Percentiles rank a stretch among this genome's conserved stretches.
Conservation (phyloP, 2,797 vertebrate species). For the Semotilus atromaculatus region DNA sequence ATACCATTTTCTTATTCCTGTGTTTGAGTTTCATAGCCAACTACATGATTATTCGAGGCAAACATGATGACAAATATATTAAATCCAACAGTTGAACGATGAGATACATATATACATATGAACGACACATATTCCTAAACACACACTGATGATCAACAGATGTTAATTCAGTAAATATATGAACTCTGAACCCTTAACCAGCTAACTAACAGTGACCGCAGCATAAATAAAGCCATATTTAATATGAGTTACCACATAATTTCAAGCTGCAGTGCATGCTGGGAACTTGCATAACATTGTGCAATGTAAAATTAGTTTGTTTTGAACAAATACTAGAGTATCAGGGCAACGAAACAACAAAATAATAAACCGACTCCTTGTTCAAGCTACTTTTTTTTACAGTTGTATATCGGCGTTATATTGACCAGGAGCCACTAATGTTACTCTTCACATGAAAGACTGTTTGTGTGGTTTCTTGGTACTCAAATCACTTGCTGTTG, state of each 20-base stretch:
- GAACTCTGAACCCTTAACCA: not conserved
- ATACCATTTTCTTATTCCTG: too few species aligned
- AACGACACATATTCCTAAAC: not conserved
- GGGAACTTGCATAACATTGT: not conserved
- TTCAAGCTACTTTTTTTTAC: not conserved
- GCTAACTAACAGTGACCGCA: not conserved
- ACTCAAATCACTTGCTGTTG: not conserved
- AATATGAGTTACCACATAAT: not conserved
- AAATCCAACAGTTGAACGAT: not conserved
- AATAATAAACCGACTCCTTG: not conserved
- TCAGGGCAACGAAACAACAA: not conserved
- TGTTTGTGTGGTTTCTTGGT: not conserved
- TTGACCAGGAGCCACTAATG: not conserved
- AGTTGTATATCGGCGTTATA: not conserved
- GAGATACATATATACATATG: too few species aligned
- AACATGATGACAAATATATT: not conserved
- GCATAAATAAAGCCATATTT: not conserved
- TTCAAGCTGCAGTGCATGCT: not conserved
- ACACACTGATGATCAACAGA: too few species aligned
- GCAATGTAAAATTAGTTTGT: not conserved
- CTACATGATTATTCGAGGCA: not conserved
- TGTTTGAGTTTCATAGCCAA: not conserved
- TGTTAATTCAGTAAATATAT: too few species aligned
- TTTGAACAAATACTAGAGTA: not conserved
- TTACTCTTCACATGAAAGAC: too few species aligned